Evolutionary conservation across 2,113 vertebrate genomes (phyloP).

Genomic region (Atlantisia rogersi): DNA sequence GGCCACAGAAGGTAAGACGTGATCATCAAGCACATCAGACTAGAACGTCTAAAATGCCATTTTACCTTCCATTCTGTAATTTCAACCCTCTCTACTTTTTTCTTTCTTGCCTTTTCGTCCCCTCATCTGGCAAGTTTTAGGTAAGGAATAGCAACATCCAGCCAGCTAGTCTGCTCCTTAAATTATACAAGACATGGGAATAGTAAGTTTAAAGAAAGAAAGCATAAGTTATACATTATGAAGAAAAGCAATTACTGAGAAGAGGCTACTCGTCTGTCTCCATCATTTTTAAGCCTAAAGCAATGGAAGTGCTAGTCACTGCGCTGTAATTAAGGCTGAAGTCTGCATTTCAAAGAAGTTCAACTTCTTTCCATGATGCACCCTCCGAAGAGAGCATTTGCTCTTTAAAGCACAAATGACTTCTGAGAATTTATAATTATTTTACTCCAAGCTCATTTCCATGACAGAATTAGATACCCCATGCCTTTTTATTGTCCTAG

Average conservation of each 20-base stretch:
- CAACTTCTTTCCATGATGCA: neutral
- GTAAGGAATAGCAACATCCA: neutral
- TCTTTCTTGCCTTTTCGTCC: neutral
- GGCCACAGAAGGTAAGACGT: neutral
- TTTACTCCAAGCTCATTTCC: neutral
- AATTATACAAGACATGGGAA: neutral
- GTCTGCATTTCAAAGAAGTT: slow-evolving; percentile 7
- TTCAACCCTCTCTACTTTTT: neutral
- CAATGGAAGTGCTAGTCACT: neutral
- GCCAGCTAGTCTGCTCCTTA: neutral
- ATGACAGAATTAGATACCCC: neutral
- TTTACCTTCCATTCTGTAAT: neutral
- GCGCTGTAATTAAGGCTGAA: slow-evolving; percentile 25
- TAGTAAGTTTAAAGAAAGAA: neutral
- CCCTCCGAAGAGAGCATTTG: neutral
- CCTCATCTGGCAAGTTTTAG: neutral
- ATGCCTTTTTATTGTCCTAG: neutral
- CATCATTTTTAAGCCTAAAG: slow-evolving; percentile 41
- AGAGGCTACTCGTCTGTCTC: neutral
- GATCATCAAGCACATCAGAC: neutral
- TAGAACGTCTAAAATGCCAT: neutral
- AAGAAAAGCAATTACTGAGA: slow-evolving; percentile 30
- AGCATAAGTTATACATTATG: neutral
- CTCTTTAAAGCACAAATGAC: neutral
- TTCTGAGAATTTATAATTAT: neutral